These are phyloP conservation scores for Microtus richardsoni DNA, from an alignment of 2,113 vertebrate species.

Conservation along the genomic window DNA sequence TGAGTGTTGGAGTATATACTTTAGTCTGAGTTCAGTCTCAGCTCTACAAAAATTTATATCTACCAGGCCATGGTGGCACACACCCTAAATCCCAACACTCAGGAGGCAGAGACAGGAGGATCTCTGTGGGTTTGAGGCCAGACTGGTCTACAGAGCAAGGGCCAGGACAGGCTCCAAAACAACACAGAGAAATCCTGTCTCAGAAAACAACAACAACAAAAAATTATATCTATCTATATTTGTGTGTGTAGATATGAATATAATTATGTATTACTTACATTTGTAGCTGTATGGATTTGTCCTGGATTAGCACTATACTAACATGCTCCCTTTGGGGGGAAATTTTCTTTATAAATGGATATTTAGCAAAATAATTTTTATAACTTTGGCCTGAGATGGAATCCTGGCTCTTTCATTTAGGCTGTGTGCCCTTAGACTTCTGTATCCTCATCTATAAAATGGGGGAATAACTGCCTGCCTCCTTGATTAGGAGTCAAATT, in stretches of 20 bases:
- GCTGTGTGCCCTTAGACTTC: conserved; percentile 43
- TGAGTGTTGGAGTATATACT: background rate
- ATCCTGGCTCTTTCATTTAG: conserved; percentile 25
- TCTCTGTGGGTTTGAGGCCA: too few relatives aligned
- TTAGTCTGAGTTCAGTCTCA: background rate
- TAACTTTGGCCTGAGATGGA: conserved; percentile 12
- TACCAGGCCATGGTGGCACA: background rate
- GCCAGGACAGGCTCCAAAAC: too few relatives aligned
- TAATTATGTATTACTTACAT: conserved; percentile 22
- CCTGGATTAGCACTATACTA: background rate
- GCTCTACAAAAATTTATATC: background rate
- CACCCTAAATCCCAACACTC: too few relatives aligned
- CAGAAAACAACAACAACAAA: too few relatives aligned
- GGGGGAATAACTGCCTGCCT: background rate
- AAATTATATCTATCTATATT: background rate
- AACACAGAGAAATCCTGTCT: too few relatives aligned
- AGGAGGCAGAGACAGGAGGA: too few relatives aligned
- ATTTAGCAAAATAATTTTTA: conserved; percentile 50
- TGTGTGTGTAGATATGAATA: background rate
- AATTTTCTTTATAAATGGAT: conserved; percentile 52
- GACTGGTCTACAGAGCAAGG: too few relatives aligned
- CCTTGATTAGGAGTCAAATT: conserved; percentile 41
- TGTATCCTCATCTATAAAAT: conserved; percentile 38
- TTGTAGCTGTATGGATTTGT: conserved; percentile 33
- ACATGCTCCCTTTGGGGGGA: background rate